Base-by-base conservation (phyloP, 1,140 invertebrate genomes). In the Saccostrea cuccullata region DNA sequence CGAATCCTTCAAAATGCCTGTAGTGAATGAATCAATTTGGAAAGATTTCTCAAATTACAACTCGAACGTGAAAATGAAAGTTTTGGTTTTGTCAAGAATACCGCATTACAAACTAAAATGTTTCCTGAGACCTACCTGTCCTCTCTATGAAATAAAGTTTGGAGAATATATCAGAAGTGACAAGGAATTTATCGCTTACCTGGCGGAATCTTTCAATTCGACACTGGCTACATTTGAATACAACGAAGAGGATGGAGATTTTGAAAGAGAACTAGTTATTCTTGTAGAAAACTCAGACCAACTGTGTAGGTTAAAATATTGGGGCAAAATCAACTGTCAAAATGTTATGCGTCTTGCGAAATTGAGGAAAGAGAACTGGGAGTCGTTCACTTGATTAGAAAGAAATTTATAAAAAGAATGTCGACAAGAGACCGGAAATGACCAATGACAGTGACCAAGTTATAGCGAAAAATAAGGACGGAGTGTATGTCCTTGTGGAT, bases 181-280 rank as follows among this genome's bases (percentile, higher is more conserved):
- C 30, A 58, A 47, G 8, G 23, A 86, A 26, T 58, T 86, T 56
- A 30, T 86, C 20, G 17, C 86, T 26, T 82, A 55, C 15, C 13
- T 86, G 67, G 55, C 20, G 20, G 70, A 86, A 15, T 56, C 55
- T 47, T 86, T 55, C 55, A 5, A n/a, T 47, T 56, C n/a, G n/a
- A 86, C n/a, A 47, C 55, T 86, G 23, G 30, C 58, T 26, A 82
- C 55, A 30, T 86, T 86, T 82, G 86, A 70, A 56, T 87, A 83
- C 55, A 26, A 40, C 30, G 77, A 87, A 20, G 26, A 56, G n/a
- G 55, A 56, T 9, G 67, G 23, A 12, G 82, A 58, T 40, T 83
- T 47, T 83, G 86, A 87, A 60, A 30, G 55, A 58, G 86, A 58
- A 23, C 55, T 87, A 30, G 36, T 87, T 60, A 36, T 23, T 20